phyloP scores from a whole-genome alignment of 2,113 vertebrate genomes.

The Cercopithecus mona region DNA sequence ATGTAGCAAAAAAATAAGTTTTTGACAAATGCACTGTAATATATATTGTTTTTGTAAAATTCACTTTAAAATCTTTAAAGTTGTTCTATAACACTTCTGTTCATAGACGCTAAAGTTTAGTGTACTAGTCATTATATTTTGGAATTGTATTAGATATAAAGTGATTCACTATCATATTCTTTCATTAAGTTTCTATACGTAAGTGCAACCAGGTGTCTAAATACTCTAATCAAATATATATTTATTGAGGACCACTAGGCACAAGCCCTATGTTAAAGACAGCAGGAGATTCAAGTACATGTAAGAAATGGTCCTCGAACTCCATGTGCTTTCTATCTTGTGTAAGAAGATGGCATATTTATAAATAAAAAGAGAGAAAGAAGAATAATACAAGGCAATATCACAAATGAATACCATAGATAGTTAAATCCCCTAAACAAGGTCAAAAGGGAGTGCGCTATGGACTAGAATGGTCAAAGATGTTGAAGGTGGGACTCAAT shows the following conservation, averaged over 20 bases:
- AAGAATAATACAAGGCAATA: background rate
- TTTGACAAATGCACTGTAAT: background rate
- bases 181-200: background rate
- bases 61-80: background rate
- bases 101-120: background rate
- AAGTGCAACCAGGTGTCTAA: background rate
- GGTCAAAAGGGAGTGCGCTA: background rate
- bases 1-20: background rate
- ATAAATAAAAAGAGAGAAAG: background rate
- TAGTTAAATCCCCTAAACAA: background rate
- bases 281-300: background rate
- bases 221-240: slow-evolving; percentile 1
- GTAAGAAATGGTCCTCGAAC: background rate
- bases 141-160: background rate
- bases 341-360: background rate
- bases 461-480: background rate
- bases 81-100: background rate
- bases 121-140: background rate
- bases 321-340: background rate
- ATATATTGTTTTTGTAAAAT: background rate
- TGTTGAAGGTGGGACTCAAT: background rate
- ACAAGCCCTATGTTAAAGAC: background rate
- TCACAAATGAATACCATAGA: background rate
- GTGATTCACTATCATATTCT: background rate
- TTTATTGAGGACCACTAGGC: background rate